A percentile compares a stretch with the other conserved stretches of the same genome.
These are phyloP conservation scores for Drosophila neotestacea DNA, from an alignment of 2,888 invertebrate species.

Conservation along the genomic window DNA sequence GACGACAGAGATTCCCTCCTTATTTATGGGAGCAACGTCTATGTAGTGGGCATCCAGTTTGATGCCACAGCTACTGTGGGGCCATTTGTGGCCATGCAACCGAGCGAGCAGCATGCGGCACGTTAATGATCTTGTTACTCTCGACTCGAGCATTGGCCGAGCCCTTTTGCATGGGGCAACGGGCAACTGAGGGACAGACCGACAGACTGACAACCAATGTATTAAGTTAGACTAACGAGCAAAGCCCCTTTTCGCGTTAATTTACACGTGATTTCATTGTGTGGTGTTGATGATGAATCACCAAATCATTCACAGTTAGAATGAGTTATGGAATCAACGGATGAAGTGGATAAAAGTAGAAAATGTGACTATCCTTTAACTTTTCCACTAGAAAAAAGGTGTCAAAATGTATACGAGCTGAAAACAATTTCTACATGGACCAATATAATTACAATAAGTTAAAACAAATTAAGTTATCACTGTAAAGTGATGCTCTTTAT, in stretches of 20 bases:
- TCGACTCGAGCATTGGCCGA: conserved; percentile 36
- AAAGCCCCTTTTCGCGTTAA: conserved; percentile 55
- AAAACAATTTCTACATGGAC: no score
- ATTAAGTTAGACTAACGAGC: conserved; percentile 72
- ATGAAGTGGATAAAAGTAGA: no score
- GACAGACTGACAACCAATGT: conserved; percentile 20
- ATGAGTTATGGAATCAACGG: background rate
- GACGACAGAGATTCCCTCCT: conserved; percentile 57
- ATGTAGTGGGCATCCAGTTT: conserved; percentile 15
- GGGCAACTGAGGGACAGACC: background rate
- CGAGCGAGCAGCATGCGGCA: conserved; percentile 50
- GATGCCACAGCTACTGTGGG: conserved; percentile 42
- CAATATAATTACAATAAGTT: no score
- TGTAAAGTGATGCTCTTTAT: no score
- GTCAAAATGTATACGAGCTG: no score
- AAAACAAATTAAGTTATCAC: no score
- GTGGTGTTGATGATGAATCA: conserved; percentile 53
- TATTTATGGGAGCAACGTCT: conserved; percentile 66
- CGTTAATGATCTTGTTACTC: conserved; percentile 81
- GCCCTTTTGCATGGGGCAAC: conserved; percentile 67
- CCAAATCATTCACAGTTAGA: conserved; percentile 52
- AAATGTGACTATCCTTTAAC: no score
- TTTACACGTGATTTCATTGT: conserved; percentile 62
- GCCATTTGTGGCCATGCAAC: conserved; percentile 60
- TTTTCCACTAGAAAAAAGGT: no score